Evolutionary conservation across 2,888 invertebrate genomes (phyloP), one percentile per base, ranked within the genome.

Genomic region (Spisula solida): DNA sequence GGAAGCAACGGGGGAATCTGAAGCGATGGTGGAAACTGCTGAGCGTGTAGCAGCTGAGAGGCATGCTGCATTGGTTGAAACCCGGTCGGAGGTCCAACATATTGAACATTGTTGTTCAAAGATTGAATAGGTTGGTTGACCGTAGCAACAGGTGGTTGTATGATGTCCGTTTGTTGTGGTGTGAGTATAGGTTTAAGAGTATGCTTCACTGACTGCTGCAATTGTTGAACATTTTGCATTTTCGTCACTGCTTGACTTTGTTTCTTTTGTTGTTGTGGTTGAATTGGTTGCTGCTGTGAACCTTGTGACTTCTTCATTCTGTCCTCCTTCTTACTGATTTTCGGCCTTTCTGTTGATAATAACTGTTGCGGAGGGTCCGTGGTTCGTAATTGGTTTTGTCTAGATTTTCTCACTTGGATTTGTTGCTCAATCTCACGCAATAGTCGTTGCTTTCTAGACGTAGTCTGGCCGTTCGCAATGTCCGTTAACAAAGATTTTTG

Each of bases 381-480:
- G 16, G 75, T 16, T 34, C 31, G 31, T 18, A 75, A 34, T 75
- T 34, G 75, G 4, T 75, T 75, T 14, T 18, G 29, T 75, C 75
- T 75, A 10, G 29, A 34, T 31, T 14, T 75, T 34, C 75, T 31
- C 12, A 75, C 75, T 34, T 75, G 75, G 0, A 75, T 83, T 83
- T 83, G 83, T 47, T 47, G 48, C 20, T 83, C 48, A 18, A 83
- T 83, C 20, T 75, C 48, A 20, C 29, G 70, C 20, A 83, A 51
- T 1, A 83, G 31, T 51, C 48, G 29, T 51, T 47, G 41, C 66
- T 83, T 66, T 47, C 66, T 70, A 0, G 48, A 10, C 20, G 47
- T 51, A 31, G 48, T 66, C 14, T 34, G n/a, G 18, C 83, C 83
- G 25, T 12, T 18, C 31, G 47, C 70, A 4, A 83, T 83, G 14